phyloP scores from a whole-genome alignment of 2,797 vertebrate species.

The Brachymystax lenok region DNA sequence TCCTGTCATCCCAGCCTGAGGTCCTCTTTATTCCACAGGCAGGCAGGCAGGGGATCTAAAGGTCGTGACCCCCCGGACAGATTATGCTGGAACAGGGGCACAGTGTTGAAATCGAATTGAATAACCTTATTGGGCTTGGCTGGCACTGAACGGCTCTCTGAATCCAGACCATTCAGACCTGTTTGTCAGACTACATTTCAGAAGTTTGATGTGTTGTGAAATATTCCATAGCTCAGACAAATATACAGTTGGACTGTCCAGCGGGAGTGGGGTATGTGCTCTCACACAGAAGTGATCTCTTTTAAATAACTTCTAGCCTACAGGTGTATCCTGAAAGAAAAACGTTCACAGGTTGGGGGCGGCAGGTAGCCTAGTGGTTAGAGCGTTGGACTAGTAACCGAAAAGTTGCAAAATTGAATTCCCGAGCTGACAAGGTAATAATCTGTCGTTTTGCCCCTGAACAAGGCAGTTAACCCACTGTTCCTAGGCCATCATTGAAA shows the following conservation, averaged over 20 bases:
- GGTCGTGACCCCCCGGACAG: constrained; percentile 79
- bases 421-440: too few species aligned
- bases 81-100: constrained; percentile 64
- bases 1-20: constrained; percentile 92
- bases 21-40: constrained; percentile 73
- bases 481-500: too few species aligned
- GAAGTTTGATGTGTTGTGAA: background rate
- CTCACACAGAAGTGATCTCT: background rate
- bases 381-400: too few species aligned
- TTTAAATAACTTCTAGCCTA: background rate
- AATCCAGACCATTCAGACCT: background rate
- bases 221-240: background rate
- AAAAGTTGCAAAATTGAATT: too few species aligned
- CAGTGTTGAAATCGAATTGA: constrained; percentile 68
- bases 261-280: background rate
- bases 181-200: background rate
- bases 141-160: constrained; percentile 54
- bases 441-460: too few species aligned
- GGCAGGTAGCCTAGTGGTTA: too few species aligned
- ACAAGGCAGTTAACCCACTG: too few species aligned
- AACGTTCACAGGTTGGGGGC: background rate
- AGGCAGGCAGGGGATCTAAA: constrained; percentile 76
- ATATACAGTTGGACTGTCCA: background rate
- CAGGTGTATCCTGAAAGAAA: background rate
- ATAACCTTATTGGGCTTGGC: constrained; percentile 65